A percentile compares a stretch with the other conserved stretches of the same genome.
phyloP scores from a whole-genome alignment of 2,888 invertebrate genomes.

The Coelinius sp. region DNA sequence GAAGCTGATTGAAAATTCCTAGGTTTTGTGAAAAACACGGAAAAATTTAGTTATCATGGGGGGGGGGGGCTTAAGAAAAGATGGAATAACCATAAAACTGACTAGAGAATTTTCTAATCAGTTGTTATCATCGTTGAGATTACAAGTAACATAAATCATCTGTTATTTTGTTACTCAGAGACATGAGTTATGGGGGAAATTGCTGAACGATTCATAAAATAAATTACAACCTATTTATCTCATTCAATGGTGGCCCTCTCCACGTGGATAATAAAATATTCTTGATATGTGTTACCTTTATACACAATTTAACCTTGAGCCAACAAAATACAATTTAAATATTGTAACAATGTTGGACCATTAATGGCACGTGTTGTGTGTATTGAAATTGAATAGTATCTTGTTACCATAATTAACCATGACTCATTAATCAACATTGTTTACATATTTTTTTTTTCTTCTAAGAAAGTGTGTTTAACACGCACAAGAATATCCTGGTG shows the following conservation, averaged over 20 bases:
- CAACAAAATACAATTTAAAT: conserved; percentile 8
- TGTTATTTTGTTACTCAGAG: background rate
- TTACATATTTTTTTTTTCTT: too few relatives aligned
- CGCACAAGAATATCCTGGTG: background rate
- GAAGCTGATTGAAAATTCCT: conserved; percentile 12
- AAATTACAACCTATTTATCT: conserved; percentile 7
- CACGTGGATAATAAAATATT: conserved; percentile 22
- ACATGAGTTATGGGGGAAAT: conserved; percentile 5
- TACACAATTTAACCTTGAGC: background rate
- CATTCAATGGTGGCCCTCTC: background rate
- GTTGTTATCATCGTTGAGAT: background rate
- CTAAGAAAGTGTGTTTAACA: too few relatives aligned
- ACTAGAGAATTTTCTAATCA: background rate
- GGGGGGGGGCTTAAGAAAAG: too few relatives aligned
- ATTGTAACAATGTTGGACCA: background rate
- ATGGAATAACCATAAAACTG: too few relatives aligned
- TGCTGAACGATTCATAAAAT: background rate
- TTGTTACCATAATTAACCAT: background rate
- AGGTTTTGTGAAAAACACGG: background rate
- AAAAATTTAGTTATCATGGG: too few relatives aligned
- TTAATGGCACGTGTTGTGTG: conserved; percentile 12
- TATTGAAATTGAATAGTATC: background rate
- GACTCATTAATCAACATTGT: background rate
- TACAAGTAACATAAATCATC: background rate
- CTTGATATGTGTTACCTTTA: background rate